Conservation (phyloP, 2,888 invertebrate genomes). For the Notodonta ziczac region DNA sequence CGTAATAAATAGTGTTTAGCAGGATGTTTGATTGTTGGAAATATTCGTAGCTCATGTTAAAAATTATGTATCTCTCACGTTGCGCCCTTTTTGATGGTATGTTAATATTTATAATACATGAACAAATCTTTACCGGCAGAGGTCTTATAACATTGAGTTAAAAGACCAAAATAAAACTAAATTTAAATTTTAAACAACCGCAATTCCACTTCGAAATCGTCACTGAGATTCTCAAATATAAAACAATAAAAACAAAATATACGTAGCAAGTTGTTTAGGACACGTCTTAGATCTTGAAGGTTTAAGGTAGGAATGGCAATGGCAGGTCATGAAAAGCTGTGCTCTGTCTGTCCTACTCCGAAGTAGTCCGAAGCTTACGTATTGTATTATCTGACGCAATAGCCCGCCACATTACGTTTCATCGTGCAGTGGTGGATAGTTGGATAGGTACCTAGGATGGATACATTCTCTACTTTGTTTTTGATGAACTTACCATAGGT, state of each 20-base stretch:
- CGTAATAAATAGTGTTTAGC: conserved; percentile 50
- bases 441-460: no score
- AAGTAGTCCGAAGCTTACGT: conserved; percentile 13
- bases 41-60: conserved; percentile 72
- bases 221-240: not conserved
- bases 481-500: no score
- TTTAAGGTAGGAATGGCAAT: conserved; percentile 22
- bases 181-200: conserved; percentile 20
- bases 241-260: not conserved
- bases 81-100: conserved; percentile 26
- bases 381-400: conserved; percentile 34
- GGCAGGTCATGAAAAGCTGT: conserved; percentile 19
- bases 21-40: conserved; percentile 53
- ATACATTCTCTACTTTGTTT: no score
- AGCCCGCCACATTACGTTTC: conserved; percentile 26
- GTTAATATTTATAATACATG: conserved; percentile 17
- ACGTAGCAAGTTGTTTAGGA: conserved; percentile 5
- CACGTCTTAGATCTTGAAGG: conserved; percentile 19
- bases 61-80: conserved; percentile 19
- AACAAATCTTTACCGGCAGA: conserved; percentile 33
- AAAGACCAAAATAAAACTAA: conserved; percentile 56
- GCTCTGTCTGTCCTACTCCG: conserved; percentile 11
- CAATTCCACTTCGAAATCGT: conserved; percentile 8
- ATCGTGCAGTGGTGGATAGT: not conserved
- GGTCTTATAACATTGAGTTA: conserved; percentile 40